phyloP scores from a whole-genome alignment of 2,888 invertebrate genomes.

The Cheiracanthium punctorium region DNA sequence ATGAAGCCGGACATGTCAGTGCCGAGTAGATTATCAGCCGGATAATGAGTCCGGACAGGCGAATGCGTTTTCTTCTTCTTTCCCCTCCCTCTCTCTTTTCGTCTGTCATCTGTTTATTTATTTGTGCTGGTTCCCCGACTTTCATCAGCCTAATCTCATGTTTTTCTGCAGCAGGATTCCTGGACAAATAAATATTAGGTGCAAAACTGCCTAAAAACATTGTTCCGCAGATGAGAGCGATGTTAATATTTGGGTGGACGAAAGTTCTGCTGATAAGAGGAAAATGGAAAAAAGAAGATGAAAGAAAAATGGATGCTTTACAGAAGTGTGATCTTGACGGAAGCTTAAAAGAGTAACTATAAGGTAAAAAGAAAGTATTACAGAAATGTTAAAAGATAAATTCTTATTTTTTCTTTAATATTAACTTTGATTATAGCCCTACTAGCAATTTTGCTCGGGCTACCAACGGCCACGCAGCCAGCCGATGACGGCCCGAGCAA shows the following conservation, averaged over 20 bases:
- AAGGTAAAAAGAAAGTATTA: no score
- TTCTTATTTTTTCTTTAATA: background rate
- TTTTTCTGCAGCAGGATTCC: background rate
- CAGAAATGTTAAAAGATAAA: no score
- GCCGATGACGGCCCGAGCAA: no score
- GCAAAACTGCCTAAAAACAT: background rate
- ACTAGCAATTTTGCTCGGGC: background rate
- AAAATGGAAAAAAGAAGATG: no score
- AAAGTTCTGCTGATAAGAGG: no score
- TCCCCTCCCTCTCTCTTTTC: background rate
- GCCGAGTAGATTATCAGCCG: constrained; percentile 53
- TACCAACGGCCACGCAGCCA: no score
- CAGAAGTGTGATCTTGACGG: no score
- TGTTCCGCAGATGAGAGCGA: no score
- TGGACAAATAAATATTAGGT: background rate
- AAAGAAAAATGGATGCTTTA: no score
- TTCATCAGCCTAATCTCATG: background rate
- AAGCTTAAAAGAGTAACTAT: no score
- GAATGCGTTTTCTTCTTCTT: background rate
- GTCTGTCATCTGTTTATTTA: background rate
- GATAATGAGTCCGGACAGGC: constrained; percentile 65
- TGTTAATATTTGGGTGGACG: no score
- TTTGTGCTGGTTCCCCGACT: background rate
- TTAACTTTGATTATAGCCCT: background rate
- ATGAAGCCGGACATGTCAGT: constrained; percentile 41